Conservation (phyloP, 2,888 invertebrate genomes). For the Tenthredo notha region DNA sequence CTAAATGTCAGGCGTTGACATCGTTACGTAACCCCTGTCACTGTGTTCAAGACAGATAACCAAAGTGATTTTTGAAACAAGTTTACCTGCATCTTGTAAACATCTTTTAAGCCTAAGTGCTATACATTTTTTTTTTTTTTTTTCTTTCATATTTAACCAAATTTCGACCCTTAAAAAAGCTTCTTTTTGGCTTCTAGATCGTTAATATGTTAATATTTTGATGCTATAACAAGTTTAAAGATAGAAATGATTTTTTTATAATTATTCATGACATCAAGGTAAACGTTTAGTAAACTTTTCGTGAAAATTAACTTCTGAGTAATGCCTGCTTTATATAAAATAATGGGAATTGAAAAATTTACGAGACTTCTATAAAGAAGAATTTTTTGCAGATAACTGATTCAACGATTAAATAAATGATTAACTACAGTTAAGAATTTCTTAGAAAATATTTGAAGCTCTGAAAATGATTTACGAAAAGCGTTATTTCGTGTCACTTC, state of each 20-base stretch:
- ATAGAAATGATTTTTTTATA: not conserved
- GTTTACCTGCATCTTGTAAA: constrained; percentile 12
- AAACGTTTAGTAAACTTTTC: not conserved
- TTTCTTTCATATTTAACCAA: not conserved
- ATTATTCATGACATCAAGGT: not conserved
- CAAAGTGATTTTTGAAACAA: constrained; percentile 14
- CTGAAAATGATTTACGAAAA: not conserved
- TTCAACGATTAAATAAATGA: not conserved
- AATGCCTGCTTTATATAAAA: not conserved
- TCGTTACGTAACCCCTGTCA: constrained; percentile 36
- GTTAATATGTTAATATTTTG: not conserved
- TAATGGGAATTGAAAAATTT: not conserved
- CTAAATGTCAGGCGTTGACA: constrained; percentile 17
- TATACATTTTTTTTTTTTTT: not conserved
- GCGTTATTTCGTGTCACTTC: not conserved
- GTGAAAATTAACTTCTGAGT: not conserved
- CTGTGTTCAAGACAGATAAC: constrained; percentile 17
- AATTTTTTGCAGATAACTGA: not conserved
- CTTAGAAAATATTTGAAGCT: not conserved
- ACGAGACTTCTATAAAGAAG: not conserved
- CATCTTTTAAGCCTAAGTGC: not conserved
- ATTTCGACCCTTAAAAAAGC: not conserved
- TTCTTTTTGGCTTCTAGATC: not conserved
- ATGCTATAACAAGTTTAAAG: not conserved
- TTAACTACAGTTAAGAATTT: not conserved